Conservation (phyloP, 2,888 invertebrate genomes). For the Temnothorax unifasciatus region DNA sequence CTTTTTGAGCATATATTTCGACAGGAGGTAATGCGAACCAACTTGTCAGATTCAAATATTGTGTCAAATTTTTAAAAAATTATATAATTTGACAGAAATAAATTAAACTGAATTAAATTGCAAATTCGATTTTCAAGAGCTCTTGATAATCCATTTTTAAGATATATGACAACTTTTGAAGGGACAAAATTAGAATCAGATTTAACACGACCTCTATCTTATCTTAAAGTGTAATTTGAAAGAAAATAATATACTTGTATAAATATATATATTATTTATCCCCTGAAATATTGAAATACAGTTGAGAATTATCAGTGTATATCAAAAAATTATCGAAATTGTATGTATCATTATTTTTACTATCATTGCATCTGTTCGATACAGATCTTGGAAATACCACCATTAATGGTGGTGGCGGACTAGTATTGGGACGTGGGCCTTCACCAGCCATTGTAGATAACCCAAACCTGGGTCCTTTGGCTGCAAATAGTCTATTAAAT, state of each 20-base stretch:
- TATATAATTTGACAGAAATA: neutral
- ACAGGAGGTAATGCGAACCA: neutral
- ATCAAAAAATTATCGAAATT: neutral
- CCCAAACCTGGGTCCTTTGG: slow-evolving; percentile 81
- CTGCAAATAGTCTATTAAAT: slow-evolving; percentile 86
- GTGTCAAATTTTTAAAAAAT: neutral
- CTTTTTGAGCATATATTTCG: neutral
- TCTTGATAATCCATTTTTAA: neutral
- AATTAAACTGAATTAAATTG: neutral
- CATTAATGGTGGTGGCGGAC: slow-evolving; percentile 86
- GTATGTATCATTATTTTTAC: slow-evolving; percentile 6
- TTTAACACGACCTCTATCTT: neutral
- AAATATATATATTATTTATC: neutral
- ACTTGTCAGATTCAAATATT: neutral
- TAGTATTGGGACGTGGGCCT: slow-evolving; percentile 88
- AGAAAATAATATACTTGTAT: neutral
- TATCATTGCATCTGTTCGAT: slow-evolving; percentile 29
- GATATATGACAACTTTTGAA: neutral
- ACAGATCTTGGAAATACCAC: slow-evolving; percentile 86
- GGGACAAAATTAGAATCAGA: neutral
- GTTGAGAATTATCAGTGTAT: neutral
- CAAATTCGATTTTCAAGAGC: neutral
- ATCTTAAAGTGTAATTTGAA: slow-evolving; percentile 6
- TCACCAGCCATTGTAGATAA: slow-evolving; percentile 88
- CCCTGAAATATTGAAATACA: neutral